Percentiles rank a stretch among this genome's conserved stretches.
These are phyloP conservation scores for Cygnus buccinator DNA, from an alignment of 2,113 vertebrate species.

Conservation along the genomic window DNA sequence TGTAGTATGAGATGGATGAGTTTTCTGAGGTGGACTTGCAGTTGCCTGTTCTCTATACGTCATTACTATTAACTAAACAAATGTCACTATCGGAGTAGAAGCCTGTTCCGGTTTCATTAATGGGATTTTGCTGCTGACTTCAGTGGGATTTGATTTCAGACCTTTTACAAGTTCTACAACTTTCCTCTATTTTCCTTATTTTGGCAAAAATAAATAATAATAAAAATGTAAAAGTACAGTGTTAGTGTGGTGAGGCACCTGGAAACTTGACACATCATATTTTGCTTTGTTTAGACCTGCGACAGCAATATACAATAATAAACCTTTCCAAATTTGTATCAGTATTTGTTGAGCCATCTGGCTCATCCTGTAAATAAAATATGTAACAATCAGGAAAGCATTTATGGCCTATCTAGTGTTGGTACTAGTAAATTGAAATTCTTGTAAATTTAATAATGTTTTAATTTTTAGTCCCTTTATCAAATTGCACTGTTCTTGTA, in stretches of 20 bases:
- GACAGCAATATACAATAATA: background rate
- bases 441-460: background rate
- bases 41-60: background rate
- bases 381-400: background rate
- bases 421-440: background rate
- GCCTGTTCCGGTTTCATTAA: background rate
- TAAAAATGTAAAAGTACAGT: background rate
- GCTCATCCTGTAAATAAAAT: slow-evolving; percentile 13
- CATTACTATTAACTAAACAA: background rate
- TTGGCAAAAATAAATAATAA: background rate
- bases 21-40: background rate
- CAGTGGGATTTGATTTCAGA: background rate
- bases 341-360: slow-evolving; percentile 14
- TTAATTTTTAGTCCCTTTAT: background rate
- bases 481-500: background rate
- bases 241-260: background rate
- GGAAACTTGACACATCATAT: background rate
- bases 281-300: background rate
- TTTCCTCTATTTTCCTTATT: background rate
- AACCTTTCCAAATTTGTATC: background rate
- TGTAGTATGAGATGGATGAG: background rate
- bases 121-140: background rate
- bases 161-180: background rate
- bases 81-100: background rate
- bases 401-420: background rate